Percentiles rank a stretch among this genome's conserved stretches.
Conservation (phyloP, 2,888 invertebrate genomes). For the Caradrina kadenii region DNA sequence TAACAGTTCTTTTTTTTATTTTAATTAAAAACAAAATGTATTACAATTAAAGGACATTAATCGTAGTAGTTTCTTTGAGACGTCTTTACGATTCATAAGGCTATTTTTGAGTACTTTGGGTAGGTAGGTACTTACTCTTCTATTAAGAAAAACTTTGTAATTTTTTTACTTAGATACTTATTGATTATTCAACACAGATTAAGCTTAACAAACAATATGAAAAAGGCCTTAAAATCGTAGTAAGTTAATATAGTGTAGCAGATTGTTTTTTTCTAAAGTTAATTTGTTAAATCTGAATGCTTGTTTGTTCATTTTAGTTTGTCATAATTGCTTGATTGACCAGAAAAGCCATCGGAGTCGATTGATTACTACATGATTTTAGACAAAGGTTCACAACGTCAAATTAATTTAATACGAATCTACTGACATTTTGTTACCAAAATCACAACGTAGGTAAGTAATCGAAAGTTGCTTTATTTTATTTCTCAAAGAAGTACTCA, state of each 20-base stretch:
- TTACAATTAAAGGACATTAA: constrained; percentile 63
- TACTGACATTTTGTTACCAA: not conserved
- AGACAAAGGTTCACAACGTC: not conserved
- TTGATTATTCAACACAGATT: not conserved
- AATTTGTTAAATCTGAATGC: constrained; percentile 8
- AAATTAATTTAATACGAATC: constrained; percentile 8
- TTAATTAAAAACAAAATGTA: constrained; percentile 77
- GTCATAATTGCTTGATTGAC: constrained; percentile 15
- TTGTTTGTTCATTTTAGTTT: constrained; percentile 12
- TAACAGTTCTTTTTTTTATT: constrained; percentile 68
- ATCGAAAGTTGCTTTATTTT: not conserved
- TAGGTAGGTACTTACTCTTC: constrained; percentile 5
- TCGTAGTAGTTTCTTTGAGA: constrained; percentile 51
- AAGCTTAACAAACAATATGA: not conserved
- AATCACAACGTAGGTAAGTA: not conserved
- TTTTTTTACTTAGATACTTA: not conserved
- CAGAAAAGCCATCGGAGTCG: constrained; percentile 9
- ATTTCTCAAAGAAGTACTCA: constrained; percentile 20
- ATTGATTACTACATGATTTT: constrained; percentile 24
- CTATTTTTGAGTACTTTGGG: constrained; percentile 3
- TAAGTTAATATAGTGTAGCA: not conserved
- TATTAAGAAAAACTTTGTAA: not conserved
- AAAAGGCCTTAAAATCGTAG: not conserved
- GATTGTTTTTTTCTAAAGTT: not conserved
- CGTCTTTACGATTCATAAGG: constrained; percentile 3